These are phyloP conservation scores for Nansenia antarctica DNA, from an alignment of 2,113 vertebrate genomes.

Conservation along the genomic window DNA sequence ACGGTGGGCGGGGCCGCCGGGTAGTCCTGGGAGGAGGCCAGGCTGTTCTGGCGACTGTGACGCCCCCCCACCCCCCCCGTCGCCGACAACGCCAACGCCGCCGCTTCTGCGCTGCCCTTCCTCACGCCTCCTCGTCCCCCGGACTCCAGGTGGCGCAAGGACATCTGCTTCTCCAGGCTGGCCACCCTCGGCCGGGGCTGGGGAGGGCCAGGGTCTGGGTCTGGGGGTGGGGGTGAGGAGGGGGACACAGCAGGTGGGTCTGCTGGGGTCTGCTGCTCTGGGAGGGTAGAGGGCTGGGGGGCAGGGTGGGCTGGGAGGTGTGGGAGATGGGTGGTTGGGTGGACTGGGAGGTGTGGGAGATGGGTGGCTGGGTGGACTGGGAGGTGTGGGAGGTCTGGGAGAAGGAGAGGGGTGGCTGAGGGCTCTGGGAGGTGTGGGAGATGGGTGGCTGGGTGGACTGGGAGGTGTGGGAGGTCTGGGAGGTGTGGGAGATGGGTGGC, in stretches of 20 bases:
- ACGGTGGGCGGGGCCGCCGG: conserved; percentile 51
- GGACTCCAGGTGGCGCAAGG: conserved; percentile 77
- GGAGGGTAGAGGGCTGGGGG: background rate
- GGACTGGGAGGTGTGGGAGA: background rate
- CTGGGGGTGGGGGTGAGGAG: background rate
- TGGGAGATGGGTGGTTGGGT: background rate
- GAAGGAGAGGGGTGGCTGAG: background rate
- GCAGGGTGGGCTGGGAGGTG: background rate
- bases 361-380: conserved; percentile 40
- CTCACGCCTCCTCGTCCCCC: no score
- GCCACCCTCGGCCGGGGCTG: conserved; percentile 55
- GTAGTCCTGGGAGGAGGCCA: conserved; percentile 76
- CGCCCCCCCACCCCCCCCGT: conserved; percentile 73
- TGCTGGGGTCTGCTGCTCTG: conserved; percentile 36
- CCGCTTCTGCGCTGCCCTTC: no score
- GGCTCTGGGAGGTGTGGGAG: conserved; percentile 37
- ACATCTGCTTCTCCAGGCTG: conserved; percentile 72
- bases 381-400: conserved; percentile 4
- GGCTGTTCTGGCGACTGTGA: conserved; percentile 76
- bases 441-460: background rate
- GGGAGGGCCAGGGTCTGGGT: conserved; percentile 44
- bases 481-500: background rate
- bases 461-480: background rate
- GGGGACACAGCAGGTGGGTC: conserved; percentile 23
- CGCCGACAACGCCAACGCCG: no score